Conservation (phyloP, 1,140 invertebrate species). For the Zaprionus davidi region DNA sequence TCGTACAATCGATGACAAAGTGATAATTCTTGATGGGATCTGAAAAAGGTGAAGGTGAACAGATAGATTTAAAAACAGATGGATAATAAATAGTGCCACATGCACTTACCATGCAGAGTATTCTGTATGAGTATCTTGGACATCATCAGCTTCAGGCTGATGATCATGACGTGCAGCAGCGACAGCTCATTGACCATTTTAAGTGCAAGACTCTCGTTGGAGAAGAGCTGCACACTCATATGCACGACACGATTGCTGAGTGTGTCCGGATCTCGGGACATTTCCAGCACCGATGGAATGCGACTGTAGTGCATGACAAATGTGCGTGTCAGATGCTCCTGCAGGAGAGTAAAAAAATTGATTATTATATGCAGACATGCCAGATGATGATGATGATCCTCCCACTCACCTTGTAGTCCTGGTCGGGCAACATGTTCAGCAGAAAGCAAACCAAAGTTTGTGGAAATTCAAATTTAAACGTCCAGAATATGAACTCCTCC, state of each 20-base stretch:
- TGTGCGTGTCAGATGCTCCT: slow-evolving; percentile 95
- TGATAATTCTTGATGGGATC: slow-evolving; percentile 93
- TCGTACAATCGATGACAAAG: slow-evolving; percentile 96
- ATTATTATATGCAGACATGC: background rate
- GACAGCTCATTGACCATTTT: slow-evolving; percentile 95
- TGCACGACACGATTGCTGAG: slow-evolving; percentile 98
- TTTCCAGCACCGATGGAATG: slow-evolving; percentile 95
- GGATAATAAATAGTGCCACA: background rate
- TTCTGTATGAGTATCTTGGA: slow-evolving; percentile 94
- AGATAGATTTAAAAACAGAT: slow-evolving; percentile 40
- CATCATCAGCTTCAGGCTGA: slow-evolving; percentile 97
- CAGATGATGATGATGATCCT: no score
- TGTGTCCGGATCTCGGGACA: slow-evolving; percentile 93
- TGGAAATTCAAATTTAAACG: slow-evolving; percentile 98
- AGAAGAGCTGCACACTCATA: slow-evolving; percentile 97
- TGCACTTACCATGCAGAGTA: slow-evolving; percentile 90
- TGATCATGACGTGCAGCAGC: slow-evolving; percentile 96
- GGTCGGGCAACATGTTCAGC: slow-evolving; percentile 97
- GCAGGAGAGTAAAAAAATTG: slow-evolving; percentile 51
- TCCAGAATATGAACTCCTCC: slow-evolving; percentile 99
- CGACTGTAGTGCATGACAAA: slow-evolving; percentile 98
- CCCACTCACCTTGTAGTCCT: slow-evolving; percentile 93
- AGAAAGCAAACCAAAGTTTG: slow-evolving; percentile 97
- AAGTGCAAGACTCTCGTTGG: slow-evolving; percentile 95
- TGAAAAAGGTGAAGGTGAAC: slow-evolving; percentile 64